Evolutionary conservation across 2,797 vertebrate species (phyloP), one percentile per base, ranked within the genome.

Genomic region (Cynodonichthys magdalenae): DNA sequence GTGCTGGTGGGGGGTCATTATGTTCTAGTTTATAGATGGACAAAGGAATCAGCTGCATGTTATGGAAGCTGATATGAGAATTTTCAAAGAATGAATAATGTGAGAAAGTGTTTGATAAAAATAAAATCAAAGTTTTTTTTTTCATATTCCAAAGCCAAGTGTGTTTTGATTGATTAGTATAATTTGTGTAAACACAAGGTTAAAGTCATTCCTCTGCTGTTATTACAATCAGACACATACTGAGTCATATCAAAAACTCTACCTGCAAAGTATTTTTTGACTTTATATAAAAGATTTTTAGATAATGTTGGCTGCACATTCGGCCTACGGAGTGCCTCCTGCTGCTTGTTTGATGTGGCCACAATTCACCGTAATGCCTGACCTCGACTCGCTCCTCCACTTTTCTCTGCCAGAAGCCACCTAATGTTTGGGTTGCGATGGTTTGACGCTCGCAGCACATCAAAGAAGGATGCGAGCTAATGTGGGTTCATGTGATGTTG

Each of bases 311-410:
- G 69, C 53, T 55, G 47, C 64, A 62, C 59, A 75, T 81, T 74
- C 67, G 64, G 31, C 77, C 71, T 71, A 57, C 70, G 62, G 39
- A 63, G 62, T 69, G 66, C 72, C 76, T 74, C 86, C 86, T 39
- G 80, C 80, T 77, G 76, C 20, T 69, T 79, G 71, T 87, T 79
- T 82, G 82, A 85, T 84, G 81, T 76, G 67, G 71, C 74, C 47
- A 53, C 66, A 48, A 59, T 80, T 85, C 53, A 17, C 77, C 64
- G 72, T 79, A 75, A 83, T 74, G 70, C 66, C 74, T 79, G 80
- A 84, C 80, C 81, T 85, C 71, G 69, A 74, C 85, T 83, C 74
- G 71, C 81, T 86, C 72, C 64, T 60, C 60, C 48, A 53, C 77
- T 75, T 84, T 74, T 71, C 73, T 29, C 80, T 49, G 77, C 75